These are phyloP conservation scores for Aleiodes alternator DNA, from an alignment of 2,888 invertebrate genomes.

Conservation along the genomic window DNA sequence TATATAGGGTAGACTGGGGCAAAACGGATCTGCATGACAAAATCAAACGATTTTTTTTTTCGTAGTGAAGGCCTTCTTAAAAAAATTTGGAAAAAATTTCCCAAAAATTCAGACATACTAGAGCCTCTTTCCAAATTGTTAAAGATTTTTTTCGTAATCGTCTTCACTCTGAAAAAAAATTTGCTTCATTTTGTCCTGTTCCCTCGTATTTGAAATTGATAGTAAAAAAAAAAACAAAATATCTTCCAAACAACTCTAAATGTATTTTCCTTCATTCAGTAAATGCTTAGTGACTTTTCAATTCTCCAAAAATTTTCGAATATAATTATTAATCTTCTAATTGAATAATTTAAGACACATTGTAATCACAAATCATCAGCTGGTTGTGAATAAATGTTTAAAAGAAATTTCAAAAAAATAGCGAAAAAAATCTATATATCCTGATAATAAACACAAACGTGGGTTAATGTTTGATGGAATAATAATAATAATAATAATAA, in stretches of 20 bases:
- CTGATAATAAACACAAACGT: constrained; percentile 33
- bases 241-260: not conserved
- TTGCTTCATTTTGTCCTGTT: not conserved
- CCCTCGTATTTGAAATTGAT: not conserved
- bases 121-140: no score
- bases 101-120: no score
- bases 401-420: constrained; percentile 38
- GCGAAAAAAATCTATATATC: not conserved
- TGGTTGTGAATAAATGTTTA: constrained; percentile 72
- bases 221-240: constrained; percentile 8
- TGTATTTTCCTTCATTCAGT: no score
- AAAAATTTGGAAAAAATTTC: no score
- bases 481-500: constrained; percentile 23
- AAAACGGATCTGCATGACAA: no score
- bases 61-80: no score
- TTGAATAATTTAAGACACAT: constrained; percentile 43
- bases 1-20: no score
- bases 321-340: not conserved
- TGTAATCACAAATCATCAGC: constrained; percentile 69
- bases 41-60: no score
- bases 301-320: no score
- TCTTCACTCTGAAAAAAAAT: no score
- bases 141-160: no score
- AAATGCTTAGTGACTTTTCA: no score
- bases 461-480: constrained; percentile 23